Conservation (phyloP, 2,113 vertebrate species). For the Tragulus kanchil region DNA sequence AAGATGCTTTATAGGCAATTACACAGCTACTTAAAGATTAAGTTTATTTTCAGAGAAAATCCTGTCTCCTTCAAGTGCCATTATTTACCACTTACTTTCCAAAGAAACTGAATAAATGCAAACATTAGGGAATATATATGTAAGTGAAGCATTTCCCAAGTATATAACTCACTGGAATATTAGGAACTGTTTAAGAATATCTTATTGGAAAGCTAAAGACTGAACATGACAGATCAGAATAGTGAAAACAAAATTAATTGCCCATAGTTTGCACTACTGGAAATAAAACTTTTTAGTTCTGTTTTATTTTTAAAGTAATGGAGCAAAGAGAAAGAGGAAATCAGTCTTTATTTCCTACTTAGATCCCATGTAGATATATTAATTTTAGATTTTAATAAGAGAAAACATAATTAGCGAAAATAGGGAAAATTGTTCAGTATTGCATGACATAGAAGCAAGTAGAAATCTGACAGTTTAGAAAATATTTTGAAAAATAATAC, state of each 20-base stretch:
- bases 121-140: not conserved
- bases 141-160: not conserved
- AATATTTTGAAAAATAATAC: not conserved
- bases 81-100: not conserved
- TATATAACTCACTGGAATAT: not conserved
- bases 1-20: not conserved
- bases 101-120: constrained; percentile 10
- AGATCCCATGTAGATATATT: not conserved
- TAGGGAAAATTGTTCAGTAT: not conserved
- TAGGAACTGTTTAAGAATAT: not conserved
- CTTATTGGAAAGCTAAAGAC: not conserved
- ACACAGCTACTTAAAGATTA: not conserved
- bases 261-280: not conserved
- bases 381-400: not conserved
- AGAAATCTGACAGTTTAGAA: not conserved
- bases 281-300: not conserved
- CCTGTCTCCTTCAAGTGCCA: not conserved
- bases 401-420: not conserved
- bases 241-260: not conserved
- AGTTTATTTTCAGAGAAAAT: not conserved
- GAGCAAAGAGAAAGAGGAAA: not conserved
- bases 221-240: not conserved
- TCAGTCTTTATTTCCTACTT: not conserved
- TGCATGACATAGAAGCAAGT: not conserved
- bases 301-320: not conserved